Base-by-base conservation (phyloP, 1,140 invertebrate genomes). In the Drosophila ananassae region DNA sequence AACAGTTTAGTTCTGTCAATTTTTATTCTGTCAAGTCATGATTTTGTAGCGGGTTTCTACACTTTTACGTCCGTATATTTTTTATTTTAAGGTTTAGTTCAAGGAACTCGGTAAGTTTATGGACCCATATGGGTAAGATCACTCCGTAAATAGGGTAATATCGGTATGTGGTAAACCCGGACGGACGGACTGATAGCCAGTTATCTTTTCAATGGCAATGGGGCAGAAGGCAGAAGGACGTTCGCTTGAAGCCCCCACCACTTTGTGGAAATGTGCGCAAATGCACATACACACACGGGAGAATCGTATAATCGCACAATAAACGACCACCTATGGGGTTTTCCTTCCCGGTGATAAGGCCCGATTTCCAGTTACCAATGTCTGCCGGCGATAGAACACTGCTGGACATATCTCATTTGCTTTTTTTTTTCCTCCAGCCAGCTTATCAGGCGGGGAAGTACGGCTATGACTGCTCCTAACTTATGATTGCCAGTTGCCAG, bases 311-410 rank as follows among this genome's bases (percentile, higher is more conserved):
- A 83, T 74, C 63, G 58, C 62, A 82, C 80, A 68, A 87, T 76
- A 78, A 82, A 73, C 80, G 82, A 82, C 81, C 64, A 81, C 81
- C 77, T 66, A 77, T 79, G 74, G 69, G 82, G 69, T 77, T 89
- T 85, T 85, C 79, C 71, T 68, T 21, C 10, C 8, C 2, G 21
- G 22, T 83, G 79, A 82, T 82, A 82, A 82, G 58, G 57, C 54
- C 39, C 69, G 66, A 56, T 67, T 69, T 39, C 61, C 61, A 69
- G 51, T 71, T 69, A 71, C 63, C 67, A 71, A 56, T 69, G 67
- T 71, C 67, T 71, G 63, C 66, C 48, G 64, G 39, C 67, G 67
- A 69, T 71, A 52, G 64, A 69, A 71, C 67, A 71, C 44, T 52
- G 52, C 63, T 69, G 66, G 66, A 69, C 66, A 69, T 68, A 71